Base-by-base conservation (phyloP, 2,888 invertebrate species). In the Zaprionus obscuricornis region DNA sequence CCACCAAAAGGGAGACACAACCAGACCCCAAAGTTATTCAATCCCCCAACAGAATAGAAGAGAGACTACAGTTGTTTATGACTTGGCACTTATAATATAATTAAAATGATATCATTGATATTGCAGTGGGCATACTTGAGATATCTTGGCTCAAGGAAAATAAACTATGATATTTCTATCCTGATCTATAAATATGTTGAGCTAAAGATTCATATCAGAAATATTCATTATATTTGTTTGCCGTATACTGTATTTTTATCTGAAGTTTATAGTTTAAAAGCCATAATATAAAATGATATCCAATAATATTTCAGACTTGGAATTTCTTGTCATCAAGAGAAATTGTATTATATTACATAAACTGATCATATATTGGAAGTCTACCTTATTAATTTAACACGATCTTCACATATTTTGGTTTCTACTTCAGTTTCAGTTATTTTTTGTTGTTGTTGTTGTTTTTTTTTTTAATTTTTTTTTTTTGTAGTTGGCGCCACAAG, bases 51-150 rank as follows among this genome's bases (percentile, higher is more conserved):
- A 10, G 11, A 40, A 11, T 16, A n/a, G 39, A 7, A 17, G 3
- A 31, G 39, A 56, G 10, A n/a, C 33, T 36, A 50, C 45, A 60
- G 56, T 74, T 82, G 70, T 60, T 68, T 64, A 69, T 56, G 46
- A 49, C 45, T 34, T 50, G 56, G 51, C 71, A 74, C 56, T 78
- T 66, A 54, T 70, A 69, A 57, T 68, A 54, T 52, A 60, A 83
- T 78, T 78, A 79, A 74, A 74, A 62, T 49, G 22, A 51, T 43
- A 78, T 78, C 66, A 82, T 29, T 69, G 59, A 45, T 49, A 46
- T 42, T 42, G 11, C 40, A 11, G 46, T 50, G 73, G 47, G 24
- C 42, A 40, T 50, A 39, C 14, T 20, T 16, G 1, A 31, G 17
- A 46, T 51, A 16, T 33, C 16, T 26, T 11, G 2, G 2, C 1